Evolutionary conservation across 2,113 vertebrate species (phyloP), one percentile per base, ranked within the genome.

Genomic region (Telmatochromis sp.): DNA sequence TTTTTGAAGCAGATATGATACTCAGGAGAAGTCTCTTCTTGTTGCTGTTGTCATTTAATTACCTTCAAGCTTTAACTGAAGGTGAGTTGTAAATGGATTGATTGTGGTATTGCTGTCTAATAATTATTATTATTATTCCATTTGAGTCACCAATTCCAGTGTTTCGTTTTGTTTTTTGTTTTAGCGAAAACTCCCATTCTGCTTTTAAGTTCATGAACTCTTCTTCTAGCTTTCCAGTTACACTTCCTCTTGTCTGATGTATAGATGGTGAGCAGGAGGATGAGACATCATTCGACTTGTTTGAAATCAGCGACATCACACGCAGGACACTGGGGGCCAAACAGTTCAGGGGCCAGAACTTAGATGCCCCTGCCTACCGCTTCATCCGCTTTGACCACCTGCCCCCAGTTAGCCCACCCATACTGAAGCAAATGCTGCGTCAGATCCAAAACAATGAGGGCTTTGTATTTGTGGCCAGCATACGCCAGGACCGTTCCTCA

Each of bases 371-470:
- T 0, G 97, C 98, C 0, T 99, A 98, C 84, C 97, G 98, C 21
- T 99, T 99, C 87, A 97, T 99, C 87, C 97, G 98, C 3, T 99
- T 98, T n/a, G 98, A 99, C 96, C 97, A 98, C 37, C 94, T 99
- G 84, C 98, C 98, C 17, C 96, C 98, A 0, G 97, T 98, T 91
- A 95, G 95, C 15, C 65, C 96, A 0, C 96, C 96, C 2, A 95
- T 96, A 14, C 95, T 99, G 9, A 94, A 94, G 89, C 96, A 97
- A 91, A 97, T 99, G n/a, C 5, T 97, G 4, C 91, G 84, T 47
- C 94, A 97, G 84, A 95, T 97, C 86, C 97, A 95, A 70, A 96
- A 94, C 92, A 96, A 96, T 65, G 98, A 99, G 84, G 98, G 98
- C 81, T 99, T 99, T 95, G 96, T 99, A 79, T 97, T 99, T 47